Percentiles rank a stretch among this genome's conserved stretches.
Evolutionary conservation across 2,888 invertebrate species (phyloP).

Genomic region (Eugnorisma glareosa): DNA sequence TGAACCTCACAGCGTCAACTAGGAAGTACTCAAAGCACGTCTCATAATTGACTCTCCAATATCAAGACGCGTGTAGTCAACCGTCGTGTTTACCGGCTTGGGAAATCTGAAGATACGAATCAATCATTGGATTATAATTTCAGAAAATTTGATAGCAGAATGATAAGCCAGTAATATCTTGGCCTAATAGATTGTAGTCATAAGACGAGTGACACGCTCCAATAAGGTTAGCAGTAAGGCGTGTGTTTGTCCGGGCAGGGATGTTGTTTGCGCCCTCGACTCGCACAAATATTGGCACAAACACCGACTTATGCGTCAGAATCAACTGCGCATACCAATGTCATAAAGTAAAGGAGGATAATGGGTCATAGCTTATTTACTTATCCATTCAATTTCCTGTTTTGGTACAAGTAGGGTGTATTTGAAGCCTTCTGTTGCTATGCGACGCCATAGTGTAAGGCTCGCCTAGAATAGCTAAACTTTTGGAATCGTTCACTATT

Average conservation of each 20-base stretch:
- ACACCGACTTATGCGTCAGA: constrained; percentile 77
- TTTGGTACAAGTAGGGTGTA: neutral
- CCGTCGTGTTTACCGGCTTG: constrained; percentile 30
- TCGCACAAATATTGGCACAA: constrained; percentile 84
- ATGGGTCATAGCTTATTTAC: constrained; percentile 18
- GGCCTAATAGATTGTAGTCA: constrained; percentile 76
- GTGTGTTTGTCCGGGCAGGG: constrained; percentile 76
- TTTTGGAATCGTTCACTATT: neutral
- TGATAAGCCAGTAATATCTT: constrained; percentile 40
- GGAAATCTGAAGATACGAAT: constrained; percentile 22
- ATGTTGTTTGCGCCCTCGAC: constrained; percentile 71
- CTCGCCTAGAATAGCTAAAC: too few species aligned
- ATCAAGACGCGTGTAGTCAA: constrained; percentile 37
- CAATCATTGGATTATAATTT: constrained; percentile 29
- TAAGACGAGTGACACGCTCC: constrained; percentile 72
- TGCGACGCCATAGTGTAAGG: neutral
- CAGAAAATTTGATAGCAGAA: constrained; percentile 29
- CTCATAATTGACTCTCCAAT: constrained; percentile 50
- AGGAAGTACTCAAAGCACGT: constrained; percentile 47
- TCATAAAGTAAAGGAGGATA: constrained; percentile 33
- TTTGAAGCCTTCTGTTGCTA: neutral
- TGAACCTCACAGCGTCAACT: constrained; percentile 29
- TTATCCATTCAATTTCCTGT: constrained; percentile 31
- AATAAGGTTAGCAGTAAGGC: constrained; percentile 53
- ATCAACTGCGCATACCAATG: constrained; percentile 73